Evolutionary conservation across 1,140 invertebrate genomes (phyloP), one percentile per base, ranked within the genome.

Genomic region (Brachionus manjavacas): DNA sequence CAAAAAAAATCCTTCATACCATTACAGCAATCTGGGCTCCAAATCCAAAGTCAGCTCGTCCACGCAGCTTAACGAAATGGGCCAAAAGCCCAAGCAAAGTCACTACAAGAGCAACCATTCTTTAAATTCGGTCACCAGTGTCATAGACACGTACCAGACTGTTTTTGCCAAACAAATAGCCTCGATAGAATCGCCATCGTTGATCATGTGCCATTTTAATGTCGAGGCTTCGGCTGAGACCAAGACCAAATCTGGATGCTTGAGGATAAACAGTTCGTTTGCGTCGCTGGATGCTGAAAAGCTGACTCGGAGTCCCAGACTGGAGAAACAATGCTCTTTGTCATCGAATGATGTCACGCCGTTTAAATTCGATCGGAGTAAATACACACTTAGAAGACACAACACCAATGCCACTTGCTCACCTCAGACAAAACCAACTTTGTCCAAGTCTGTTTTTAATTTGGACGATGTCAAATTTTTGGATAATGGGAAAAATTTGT

Each of bases 41-140:
- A 49, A 25, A 9, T 76, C 41, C 9, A 46, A 35, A 49, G 25
- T 25, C 20, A 76, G 14, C 20, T 76, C 72, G n/a, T 76, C 12
- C 9, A 76, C 20, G n/a, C 72, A 76, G 4, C 25, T 76, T 14
- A 31, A 76, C 43, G 72, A 76, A 74, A 76, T 49, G 4, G 20
- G 20, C 11, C 35, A 76, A 25, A 49, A 49, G 20, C 41, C n/a
- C 0, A 46, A 6, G 20, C 70, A 43, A 41, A 43, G 2, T 25
- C 43, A 49, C 16, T 12, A 76, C 41, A 76, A 76, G 23, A 76
- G 72, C 72, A 76, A 76, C 46, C 7, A 76, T 49, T 76, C 72
- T 12, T 28, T 76, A 1, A 76, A 76, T 49, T 76, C 72, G 12
- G 72, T 76, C 11, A 49, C 16, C 14, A 76, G 72, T 76, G 20